Percentiles rank a stretch among this genome's conserved stretches.
These are phyloP conservation scores for Diaperis boleti DNA, from an alignment of 2,888 invertebrate genomes.

Conservation along the genomic window DNA sequence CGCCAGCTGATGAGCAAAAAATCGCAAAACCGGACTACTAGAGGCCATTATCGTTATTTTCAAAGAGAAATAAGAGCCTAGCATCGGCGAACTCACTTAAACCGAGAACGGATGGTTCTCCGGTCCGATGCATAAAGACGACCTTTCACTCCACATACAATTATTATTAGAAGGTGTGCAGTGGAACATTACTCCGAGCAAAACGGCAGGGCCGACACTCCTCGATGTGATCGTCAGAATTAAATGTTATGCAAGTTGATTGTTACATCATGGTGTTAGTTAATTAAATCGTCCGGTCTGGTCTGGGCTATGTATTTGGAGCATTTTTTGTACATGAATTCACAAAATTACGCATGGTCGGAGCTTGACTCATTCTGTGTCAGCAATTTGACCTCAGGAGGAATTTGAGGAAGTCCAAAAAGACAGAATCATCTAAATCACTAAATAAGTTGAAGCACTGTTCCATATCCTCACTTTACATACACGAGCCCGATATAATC, in stretches of 20 bases:
- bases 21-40: constrained; percentile 25
- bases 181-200: constrained; percentile 12
- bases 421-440: too few species aligned
- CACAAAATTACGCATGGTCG: background rate
- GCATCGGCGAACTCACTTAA: constrained; percentile 1
- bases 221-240: constrained; percentile 11
- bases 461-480: background rate
- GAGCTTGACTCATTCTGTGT: too few species aligned
- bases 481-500: too few species aligned
- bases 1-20: constrained; percentile 14
- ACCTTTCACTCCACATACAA: constrained; percentile 33
- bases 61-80: constrained; percentile 20
- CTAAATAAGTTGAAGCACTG: too few species aligned
- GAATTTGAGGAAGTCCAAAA: too few species aligned
- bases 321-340: background rate
- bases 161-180: constrained; percentile 24
- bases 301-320: constrained; percentile 3
- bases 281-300: constrained; percentile 14
- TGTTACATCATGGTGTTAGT: constrained; percentile 19
- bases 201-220: constrained; percentile 20
- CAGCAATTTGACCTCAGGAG: too few species aligned
- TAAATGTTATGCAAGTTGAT: constrained; percentile 23
- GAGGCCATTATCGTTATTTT: constrained; percentile 9
- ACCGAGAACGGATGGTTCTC: background rate
- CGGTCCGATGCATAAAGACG: constrained; percentile 26